phyloP scores from a whole-genome alignment of 2,797 vertebrate species.

The Echiichthys vipera region DNA sequence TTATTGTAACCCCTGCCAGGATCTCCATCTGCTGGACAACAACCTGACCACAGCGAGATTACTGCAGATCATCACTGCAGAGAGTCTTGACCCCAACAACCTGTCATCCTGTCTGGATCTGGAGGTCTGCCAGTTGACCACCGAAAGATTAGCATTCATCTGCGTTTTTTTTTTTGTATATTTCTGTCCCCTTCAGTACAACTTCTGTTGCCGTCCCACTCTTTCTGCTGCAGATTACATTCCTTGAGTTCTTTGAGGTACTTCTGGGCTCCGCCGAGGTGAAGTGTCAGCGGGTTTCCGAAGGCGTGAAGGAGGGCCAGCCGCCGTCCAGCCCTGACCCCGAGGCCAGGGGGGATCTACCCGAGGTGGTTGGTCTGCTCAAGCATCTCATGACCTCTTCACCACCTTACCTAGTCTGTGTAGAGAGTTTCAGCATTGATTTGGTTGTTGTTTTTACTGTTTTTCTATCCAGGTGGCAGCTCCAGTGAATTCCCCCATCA shows the following conservation, averaged over 20 bases:
- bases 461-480: constrained; percentile 13
- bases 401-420: not conserved
- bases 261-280: constrained; percentile 87
- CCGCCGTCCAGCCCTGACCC: not conserved
- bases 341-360: not conserved
- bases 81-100: constrained; percentile 68
- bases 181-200: accelerated
- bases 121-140: constrained; percentile 81
- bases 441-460: not conserved
- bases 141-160: not conserved
- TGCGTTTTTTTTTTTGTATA: not conserved
- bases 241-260: constrained; percentile 95
- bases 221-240: constrained; percentile 85
- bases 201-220: not conserved
- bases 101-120: constrained; percentile 77
- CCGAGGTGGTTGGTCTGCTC: constrained; percentile 37
- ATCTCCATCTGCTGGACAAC: constrained; percentile 86
- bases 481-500: constrained; percentile 9
- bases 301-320: not conserved
- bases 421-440: not conserved
- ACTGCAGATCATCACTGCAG: constrained; percentile 84
- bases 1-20: constrained; percentile 73
- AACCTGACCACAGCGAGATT: constrained; percentile 85
- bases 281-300: constrained; percentile 59
- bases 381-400: not conserved